These are phyloP conservation scores for Phragmatobia fuliginosa DNA, from an alignment of 2,888 invertebrate genomes.

Conservation along the genomic window DNA sequence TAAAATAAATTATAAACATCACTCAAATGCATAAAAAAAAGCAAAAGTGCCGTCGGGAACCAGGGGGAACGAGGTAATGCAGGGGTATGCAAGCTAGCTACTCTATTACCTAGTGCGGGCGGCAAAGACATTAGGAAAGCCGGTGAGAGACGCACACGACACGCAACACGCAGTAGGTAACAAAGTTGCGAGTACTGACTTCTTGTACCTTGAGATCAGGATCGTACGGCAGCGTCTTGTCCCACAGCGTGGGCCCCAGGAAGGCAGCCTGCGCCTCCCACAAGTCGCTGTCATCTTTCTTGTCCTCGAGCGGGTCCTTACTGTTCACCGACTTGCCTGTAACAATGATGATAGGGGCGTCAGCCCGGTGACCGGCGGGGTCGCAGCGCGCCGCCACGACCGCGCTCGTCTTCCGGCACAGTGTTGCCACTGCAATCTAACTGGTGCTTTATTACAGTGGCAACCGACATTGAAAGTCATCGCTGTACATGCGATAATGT, in stretches of 20 bases:
- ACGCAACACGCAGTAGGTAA: constrained; percentile 79
- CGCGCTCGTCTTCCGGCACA: constrained; percentile 29
- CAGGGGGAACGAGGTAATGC: constrained; percentile 17
- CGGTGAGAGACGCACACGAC: constrained; percentile 67
- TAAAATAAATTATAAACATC: constrained; percentile 26
- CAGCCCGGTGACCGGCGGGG: constrained; percentile 56
- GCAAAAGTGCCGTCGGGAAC: constrained; percentile 33
- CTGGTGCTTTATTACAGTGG: constrained; percentile 25
- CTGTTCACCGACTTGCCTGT: constrained; percentile 88
- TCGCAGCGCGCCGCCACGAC: constrained; percentile 35
- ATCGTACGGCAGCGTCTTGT: constrained; percentile 96
- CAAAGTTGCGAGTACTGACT: constrained; percentile 86
- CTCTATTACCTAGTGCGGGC: constrained; percentile 79
- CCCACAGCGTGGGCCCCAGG: constrained; percentile 98
- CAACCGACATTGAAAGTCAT: constrained; percentile 22
- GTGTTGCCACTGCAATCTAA: constrained; percentile 27
- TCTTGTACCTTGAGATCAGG: constrained; percentile 97
- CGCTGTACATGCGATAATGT: constrained; percentile 6
- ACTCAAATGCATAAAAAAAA: constrained; percentile 32
- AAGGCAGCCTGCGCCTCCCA: constrained; percentile 98
- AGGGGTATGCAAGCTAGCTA: constrained; percentile 47
- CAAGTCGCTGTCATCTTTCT: constrained; percentile 94
- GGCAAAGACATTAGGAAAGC: constrained; percentile 55
- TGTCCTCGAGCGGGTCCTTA: constrained; percentile 89
- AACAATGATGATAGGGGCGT: constrained; percentile 79